Evolutionary conservation across 35 echinoderm and acorn worm species (phyloP).

Genomic region (Lytechinus variegatus): DNA sequence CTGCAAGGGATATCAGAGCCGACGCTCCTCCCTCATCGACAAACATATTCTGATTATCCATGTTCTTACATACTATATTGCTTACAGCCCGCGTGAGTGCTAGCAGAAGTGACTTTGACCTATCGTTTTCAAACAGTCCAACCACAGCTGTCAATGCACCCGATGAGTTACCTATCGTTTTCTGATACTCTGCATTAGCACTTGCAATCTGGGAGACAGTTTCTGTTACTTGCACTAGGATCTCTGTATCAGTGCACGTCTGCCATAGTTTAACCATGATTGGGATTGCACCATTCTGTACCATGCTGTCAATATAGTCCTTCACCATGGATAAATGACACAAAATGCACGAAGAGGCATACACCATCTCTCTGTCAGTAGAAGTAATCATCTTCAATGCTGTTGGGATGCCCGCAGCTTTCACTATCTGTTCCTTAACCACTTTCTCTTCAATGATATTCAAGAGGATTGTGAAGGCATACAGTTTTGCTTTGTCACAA

Average conservation of each 20-base stretch:
- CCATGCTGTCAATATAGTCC: constrained; percentile 70
- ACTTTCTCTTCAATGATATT: constrained; percentile 71
- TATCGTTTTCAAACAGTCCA: constrained; percentile 71
- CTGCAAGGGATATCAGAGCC: constrained; percentile 83
- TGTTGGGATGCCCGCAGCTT: constrained; percentile 75
- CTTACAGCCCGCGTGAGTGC: constrained; percentile 76
- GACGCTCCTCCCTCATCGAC: constrained; percentile 89
- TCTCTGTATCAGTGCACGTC: constrained; percentile 66
- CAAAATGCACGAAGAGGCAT: constrained; percentile 69
- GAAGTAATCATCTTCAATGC: constrained; percentile 74
- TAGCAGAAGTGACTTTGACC: constrained; percentile 73
- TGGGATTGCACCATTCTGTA: constrained; percentile 73
- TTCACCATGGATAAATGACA: constrained; percentile 72
- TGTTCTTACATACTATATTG: constrained; percentile 71
- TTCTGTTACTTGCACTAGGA: constrained; percentile 85
- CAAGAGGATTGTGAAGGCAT: constrained; percentile 77
- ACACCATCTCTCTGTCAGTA: constrained; percentile 69
- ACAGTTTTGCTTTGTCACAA: constrained; percentile 75
- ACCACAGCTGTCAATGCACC: constrained; percentile 78
- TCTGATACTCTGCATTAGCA: constrained; percentile 66
- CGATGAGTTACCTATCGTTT: constrained; percentile 72
- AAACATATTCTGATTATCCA: constrained; percentile 85
- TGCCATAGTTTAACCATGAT: constrained; percentile 88
- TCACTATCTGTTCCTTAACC: constrained; percentile 91
- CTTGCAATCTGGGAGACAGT: constrained; percentile 74